Percentiles rank a stretch among this genome's conserved stretches.
Conservation (phyloP, 2,888 invertebrate genomes). For the Patella depressa region DNA sequence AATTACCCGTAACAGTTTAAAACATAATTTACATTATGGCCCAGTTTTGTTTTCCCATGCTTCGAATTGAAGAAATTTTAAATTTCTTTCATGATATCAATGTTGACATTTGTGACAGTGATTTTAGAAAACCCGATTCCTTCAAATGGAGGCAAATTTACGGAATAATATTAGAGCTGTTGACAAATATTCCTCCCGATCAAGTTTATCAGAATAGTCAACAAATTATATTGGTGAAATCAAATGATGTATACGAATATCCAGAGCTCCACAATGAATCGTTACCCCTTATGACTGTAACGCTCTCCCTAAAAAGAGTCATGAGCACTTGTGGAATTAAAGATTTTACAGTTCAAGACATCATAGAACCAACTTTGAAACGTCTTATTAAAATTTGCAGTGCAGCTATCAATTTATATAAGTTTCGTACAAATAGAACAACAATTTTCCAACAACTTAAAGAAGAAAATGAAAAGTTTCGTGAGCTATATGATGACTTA, state of each 20-base stretch:
- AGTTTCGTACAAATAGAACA: constrained; percentile 40
- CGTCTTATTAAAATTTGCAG: constrained; percentile 49
- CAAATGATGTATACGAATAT: constrained; percentile 38
- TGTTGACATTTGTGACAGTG: constrained; percentile 37
- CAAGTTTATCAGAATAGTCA: background rate
- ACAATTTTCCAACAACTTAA: constrained; percentile 42
- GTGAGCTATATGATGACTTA: constrained; percentile 46
- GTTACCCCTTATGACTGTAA: constrained; percentile 41
- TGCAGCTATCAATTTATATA: constrained; percentile 52
- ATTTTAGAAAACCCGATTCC: constrained; percentile 46
- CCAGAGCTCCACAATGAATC: constrained; percentile 50
- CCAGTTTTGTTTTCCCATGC: constrained; percentile 26
- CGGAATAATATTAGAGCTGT: constrained; percentile 9
- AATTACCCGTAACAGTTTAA: no score
- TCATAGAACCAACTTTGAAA: constrained; percentile 47
- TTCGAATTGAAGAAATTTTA: constrained; percentile 29
- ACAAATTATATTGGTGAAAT: background rate
- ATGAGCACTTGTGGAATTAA: constrained; percentile 42
- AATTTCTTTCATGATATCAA: constrained; percentile 21
- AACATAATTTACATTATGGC: no score
- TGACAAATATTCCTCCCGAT: no score
- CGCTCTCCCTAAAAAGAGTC: constrained; percentile 39
- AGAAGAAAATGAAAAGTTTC: constrained; percentile 37
- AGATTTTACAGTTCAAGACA: constrained; percentile 49
- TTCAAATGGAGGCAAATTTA: constrained; percentile 13